Percentiles rank a stretch among this genome's conserved stretches.
phyloP scores from a whole-genome alignment of 2,113 vertebrate genomes.

The Synchiropus splendidus region DNA sequence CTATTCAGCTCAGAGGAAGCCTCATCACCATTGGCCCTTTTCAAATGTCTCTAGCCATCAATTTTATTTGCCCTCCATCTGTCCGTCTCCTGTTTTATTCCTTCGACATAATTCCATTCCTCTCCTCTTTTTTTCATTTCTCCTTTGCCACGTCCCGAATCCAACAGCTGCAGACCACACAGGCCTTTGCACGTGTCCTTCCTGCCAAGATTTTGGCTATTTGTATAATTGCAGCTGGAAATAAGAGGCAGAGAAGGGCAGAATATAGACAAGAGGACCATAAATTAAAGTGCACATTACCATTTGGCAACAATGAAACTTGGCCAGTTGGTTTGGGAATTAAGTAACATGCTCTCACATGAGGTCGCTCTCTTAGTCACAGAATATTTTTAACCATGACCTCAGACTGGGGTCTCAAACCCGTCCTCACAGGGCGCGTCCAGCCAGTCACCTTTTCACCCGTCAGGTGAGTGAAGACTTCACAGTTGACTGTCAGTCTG shows the following conservation, averaged over 20 bases:
- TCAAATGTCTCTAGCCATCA: conserved; percentile 29
- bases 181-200: conserved; percentile 35
- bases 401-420: no score
- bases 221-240: conserved; percentile 12
- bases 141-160: no score
- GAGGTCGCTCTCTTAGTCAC: no score
- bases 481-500: no score
- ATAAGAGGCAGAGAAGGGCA: no score
- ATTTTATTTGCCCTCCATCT: conserved; percentile 51
- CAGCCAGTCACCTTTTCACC: no score
- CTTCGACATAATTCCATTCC: conserved; percentile 9
- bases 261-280: conserved; percentile 7
- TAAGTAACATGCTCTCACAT: no score
- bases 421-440: no score
- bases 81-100: conserved; percentile 43
- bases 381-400: no score
- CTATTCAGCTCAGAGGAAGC: conserved; percentile 38
- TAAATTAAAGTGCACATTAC: conserved; percentile 27
- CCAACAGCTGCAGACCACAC: conserved; percentile 51
- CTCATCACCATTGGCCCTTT: conserved; percentile 60
- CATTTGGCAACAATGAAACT: conserved; percentile 7
- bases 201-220: conserved; percentile 26
- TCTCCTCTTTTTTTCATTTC: no score
- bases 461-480: no score
- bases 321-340: no score